Evolutionary conservation across 2,888 invertebrate genomes (phyloP).

Genomic region (Oxystoma pomonae): DNA sequence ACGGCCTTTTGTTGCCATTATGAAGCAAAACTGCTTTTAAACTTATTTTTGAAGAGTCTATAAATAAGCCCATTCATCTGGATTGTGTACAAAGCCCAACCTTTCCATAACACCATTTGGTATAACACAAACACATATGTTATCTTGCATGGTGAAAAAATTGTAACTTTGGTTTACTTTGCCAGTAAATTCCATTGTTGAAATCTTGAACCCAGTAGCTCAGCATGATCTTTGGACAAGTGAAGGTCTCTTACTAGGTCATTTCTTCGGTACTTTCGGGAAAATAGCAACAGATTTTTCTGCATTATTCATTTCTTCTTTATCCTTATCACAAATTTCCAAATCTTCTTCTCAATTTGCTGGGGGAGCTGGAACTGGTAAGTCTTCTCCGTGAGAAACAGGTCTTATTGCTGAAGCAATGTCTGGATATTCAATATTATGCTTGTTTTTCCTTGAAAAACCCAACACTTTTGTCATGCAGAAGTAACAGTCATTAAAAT

Average conservation of each 20-base stretch:
- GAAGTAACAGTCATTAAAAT: no score
- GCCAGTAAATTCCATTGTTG: no score
- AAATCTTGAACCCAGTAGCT: no score
- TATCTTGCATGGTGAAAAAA: neutral
- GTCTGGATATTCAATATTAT: neutral
- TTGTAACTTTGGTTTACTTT: neutral
- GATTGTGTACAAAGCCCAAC: neutral
- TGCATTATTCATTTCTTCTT: neutral
- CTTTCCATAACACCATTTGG: no score
- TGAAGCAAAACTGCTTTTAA: constrained; percentile 3
- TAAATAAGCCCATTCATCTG: neutral
- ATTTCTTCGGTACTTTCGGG: neutral
- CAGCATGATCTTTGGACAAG: neutral
- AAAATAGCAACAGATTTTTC: neutral
- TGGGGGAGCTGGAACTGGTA: neutral
- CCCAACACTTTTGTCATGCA: neutral
- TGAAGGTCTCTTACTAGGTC: neutral
- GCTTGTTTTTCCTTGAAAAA: neutral
- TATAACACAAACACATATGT: neutral
- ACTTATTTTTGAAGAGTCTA: constrained; percentile 1
- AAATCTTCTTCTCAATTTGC: neutral
- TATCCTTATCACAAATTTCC: neutral
- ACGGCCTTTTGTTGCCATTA: constrained; percentile 4
- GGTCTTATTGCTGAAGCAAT: neutral
- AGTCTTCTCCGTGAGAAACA: neutral